Evolutionary conservation across 2,113 vertebrate species (phyloP).

Genomic region (Eretmochelys imbricata): DNA sequence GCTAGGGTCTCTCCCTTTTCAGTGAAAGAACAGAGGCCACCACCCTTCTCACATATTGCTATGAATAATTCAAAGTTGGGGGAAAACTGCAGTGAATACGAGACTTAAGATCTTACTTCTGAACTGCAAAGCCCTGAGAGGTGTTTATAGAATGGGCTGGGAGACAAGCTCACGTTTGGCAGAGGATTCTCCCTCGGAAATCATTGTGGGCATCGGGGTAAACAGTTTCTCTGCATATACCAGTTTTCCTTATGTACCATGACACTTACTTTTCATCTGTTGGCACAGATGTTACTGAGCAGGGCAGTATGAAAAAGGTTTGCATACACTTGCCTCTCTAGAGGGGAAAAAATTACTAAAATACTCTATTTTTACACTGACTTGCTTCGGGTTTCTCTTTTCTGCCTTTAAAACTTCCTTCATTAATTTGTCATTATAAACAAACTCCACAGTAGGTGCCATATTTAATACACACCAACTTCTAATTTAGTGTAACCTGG

Average conservation of each 20-base stretch:
- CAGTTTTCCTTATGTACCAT: not conserved
- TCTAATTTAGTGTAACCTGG: conserved; percentile 36
- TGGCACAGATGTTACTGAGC: not conserved
- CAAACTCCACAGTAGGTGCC: conserved; percentile 28
- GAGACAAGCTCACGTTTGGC: not conserved
- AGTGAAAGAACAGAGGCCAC: not conserved
- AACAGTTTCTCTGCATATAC: not conserved
- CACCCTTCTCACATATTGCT: not conserved
- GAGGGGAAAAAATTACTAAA: not conserved
- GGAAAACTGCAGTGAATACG: not conserved
- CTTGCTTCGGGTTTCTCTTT: not conserved
- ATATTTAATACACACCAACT: conserved; percentile 34
- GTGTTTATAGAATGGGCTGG: not conserved
- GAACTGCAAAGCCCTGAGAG: not conserved
- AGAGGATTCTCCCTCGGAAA: not conserved
- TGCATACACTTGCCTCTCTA: not conserved
- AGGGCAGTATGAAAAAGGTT: not conserved
- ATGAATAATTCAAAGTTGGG: not conserved
- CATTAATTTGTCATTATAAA: not conserved
- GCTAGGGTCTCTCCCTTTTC: not conserved
- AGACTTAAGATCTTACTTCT: not conserved
- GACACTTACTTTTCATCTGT: not conserved
- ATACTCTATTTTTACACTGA: not conserved
- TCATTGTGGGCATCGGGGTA: not conserved
- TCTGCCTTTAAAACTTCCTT: conserved; percentile 38